phyloP scores from a whole-genome alignment of 2,113 vertebrate species.

The Heloderma charlesbogerti region DNA sequence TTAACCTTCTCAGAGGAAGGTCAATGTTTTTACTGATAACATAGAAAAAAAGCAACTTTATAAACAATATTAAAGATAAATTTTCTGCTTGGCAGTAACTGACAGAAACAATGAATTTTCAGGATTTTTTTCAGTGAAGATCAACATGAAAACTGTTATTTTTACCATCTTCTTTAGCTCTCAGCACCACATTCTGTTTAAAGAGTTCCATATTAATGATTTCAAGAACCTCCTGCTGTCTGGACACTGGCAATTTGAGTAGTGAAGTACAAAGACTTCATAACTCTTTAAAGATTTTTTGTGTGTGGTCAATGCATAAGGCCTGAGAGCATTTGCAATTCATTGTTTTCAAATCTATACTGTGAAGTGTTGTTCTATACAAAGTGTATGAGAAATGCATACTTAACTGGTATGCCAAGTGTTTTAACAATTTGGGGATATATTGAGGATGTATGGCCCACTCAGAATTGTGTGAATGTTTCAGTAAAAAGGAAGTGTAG shows the following conservation, averaged over 20 bases:
- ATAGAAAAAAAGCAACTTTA: constrained; percentile 65
- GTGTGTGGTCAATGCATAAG: constrained; percentile 21
- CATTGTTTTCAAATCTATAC: neutral
- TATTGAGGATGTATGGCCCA: neutral
- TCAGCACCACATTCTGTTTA: constrained; percentile 38
- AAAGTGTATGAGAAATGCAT: neutral
- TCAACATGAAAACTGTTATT: constrained; percentile 61
- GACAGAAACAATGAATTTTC: constrained; percentile 67
- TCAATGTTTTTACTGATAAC: constrained; percentile 80
- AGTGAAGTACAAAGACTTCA: neutral
- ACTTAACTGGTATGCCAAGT: neutral
- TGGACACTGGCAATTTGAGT: constrained; percentile 13
- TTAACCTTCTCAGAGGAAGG: constrained; percentile 83
- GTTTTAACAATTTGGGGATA: neutral
- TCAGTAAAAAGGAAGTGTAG: constrained; percentile 9
- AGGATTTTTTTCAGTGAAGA: constrained; percentile 67
- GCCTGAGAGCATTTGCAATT: neutral
- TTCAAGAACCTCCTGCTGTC: constrained; percentile 37
- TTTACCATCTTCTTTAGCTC: constrained; percentile 51
- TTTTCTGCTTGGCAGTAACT: constrained; percentile 64
- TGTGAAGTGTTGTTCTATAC: constrained; percentile 14
- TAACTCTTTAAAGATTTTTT: constrained; percentile 14
- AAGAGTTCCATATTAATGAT: constrained; percentile 51
- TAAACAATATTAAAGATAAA: constrained; percentile 71
- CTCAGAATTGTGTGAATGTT: constrained; percentile 19